Evolutionary conservation across 2,888 invertebrate species (phyloP), one percentile per base, ranked within the genome.

Genomic region (Lumbricus terrestris): DNA sequence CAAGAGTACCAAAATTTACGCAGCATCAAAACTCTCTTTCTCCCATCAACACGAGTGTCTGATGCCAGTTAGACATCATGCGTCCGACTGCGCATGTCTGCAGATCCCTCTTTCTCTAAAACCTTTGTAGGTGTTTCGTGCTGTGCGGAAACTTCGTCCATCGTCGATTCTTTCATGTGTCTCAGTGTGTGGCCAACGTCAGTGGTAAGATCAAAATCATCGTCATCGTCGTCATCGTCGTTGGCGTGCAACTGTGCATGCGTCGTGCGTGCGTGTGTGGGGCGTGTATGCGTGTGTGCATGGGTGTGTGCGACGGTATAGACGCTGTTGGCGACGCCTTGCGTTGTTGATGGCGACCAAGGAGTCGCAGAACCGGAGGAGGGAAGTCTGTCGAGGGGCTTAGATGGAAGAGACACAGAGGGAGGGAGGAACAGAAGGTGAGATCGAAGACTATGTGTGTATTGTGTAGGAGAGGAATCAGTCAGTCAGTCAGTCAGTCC

Each of bases 111-210:
- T 23, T n/a, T 29, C 23, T 23, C 69, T 16, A n/a, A n/a, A n/a
- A n/a, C 69, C 69, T 69, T n/a, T 69, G 69, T 69, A 69, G 69
- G n/a, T n/a, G n/a, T 69, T n/a, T 69, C 69, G 69, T 69, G 69
- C n/a, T 3, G 69, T n/a, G 69, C 69, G 69, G n/a, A 69, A 69
- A 69, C 69, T 69, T 69, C 69, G 69, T n/a, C n/a, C n/a, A n/a
- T 29, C 69, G 69, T 29, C 69, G 16, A 0, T 3, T 29, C 69
- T 69, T 69, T 69, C 16, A 69, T 69, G 69, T 69, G 13, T 29
- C 69, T 8, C 69, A 1, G 69, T 69, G 69, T 29, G 69, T 69
- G 69, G 69, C n/a, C n/a, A n/a, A n/a, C 69, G 29, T 69, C 29
- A n/a, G 69, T 6, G 69, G 8, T 13, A n/a, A 69, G 69, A 69